Evolutionary conservation across 1,140 invertebrate species (phyloP).

Genomic region (Rhopalosiphum maidis): DNA sequence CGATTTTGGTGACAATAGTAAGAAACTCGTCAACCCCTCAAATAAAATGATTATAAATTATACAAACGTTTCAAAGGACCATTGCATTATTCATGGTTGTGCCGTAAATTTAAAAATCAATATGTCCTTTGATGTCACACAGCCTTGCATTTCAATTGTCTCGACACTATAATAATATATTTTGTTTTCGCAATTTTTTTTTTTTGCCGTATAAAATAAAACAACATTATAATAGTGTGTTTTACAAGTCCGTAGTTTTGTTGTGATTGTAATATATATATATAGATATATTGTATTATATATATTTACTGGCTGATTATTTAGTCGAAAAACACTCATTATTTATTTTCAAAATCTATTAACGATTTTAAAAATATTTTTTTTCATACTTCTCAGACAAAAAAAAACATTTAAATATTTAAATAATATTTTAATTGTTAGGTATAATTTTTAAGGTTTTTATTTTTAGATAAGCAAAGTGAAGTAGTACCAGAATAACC

Average conservation of each 20-base stretch:
- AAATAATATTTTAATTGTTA: too few relatives aligned
- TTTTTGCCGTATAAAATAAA: neutral
- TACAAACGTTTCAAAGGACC: conserved; percentile 5
- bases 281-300: neutral
- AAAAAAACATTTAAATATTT: too few relatives aligned
- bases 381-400: too few relatives aligned
- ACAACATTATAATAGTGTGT: neutral
- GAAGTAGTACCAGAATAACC: too few relatives aligned
- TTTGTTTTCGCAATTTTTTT: neutral
- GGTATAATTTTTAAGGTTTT: too few relatives aligned
- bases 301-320: too few relatives aligned
- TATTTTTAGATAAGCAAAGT: too few relatives aligned
- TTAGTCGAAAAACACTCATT: too few relatives aligned
- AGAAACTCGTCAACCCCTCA: conserved; percentile 7
- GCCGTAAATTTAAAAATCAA: conserved; percentile 31
- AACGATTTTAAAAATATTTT: too few relatives aligned
- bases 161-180: neutral
- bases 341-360: too few relatives aligned
- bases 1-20: neutral
- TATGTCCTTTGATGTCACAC: conserved; percentile 25
- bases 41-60: conserved; percentile 29
- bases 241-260: neutral
- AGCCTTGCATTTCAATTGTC: conserved; percentile 15
- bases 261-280: neutral
- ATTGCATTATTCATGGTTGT: conserved; percentile 26